Base-by-base conservation (phyloP, 2,888 invertebrate species). In the Camponotus fellah region DNA sequence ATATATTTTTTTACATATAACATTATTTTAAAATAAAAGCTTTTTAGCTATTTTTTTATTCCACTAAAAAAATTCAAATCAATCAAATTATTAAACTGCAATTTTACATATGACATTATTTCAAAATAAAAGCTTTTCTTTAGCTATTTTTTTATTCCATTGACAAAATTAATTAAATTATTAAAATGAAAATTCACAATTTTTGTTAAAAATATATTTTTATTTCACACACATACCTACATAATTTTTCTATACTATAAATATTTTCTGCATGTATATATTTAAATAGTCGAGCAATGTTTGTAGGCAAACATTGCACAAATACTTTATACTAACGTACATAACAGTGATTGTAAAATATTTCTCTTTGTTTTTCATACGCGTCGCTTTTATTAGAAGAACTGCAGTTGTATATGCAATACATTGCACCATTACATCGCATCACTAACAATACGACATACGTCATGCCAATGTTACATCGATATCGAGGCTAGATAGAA, bases 401-500 rank as follows among this genome's bases (percentile, higher is more conserved):
- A 71, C 34, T 53, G 9, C 9, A 43, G n/a, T 10, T 43, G 14
- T 43, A 43, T 43, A 40, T 4, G n/a, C 21, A 53, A 53, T 53
- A 53, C n/a, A 69, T 71, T 14, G 58, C 10, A n/a, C 21, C 21
- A 21, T 34, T 71, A n/a, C 14, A 21, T 66, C 21, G 3, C 12
- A 8, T 1, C 17, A n/a, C 32, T 34, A 34, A 34, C 10, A 68
- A 68, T 46, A 9, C 32, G 2, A 46, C 32, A 10, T 46, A 2
- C 26, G 32, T 68, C 21, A 21, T 21, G 3, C 14, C 32, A 6
- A 62, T 26, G 14, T 62, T 62, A 62, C 62, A 34, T 62, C 62
- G 32, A 62, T 62, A 62, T 34, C 14, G 62, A 26, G 68, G 32
- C 40, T 8, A 40, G 46, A 32, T 14, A 49, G 43, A 75, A 76